Evolutionary conservation across 1,140 invertebrate species (phyloP).

Genomic region (Dinothrombium tinctorium): DNA sequence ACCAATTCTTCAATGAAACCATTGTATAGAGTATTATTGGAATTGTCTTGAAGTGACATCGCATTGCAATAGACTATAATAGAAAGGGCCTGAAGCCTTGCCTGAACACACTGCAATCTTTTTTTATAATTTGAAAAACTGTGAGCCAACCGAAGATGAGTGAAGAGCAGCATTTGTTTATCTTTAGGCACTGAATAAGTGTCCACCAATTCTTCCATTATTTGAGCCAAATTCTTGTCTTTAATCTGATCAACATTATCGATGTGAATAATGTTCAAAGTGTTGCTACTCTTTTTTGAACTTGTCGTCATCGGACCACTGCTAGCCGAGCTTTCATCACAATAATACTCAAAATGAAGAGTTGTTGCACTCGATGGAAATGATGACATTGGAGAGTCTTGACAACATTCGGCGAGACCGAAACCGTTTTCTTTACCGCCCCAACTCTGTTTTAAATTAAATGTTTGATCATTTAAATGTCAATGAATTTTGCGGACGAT

Average conservation of each 20-base stretch:
- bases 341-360: constrained; percentile 55
- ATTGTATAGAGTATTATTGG: constrained; percentile 50
- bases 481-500: constrained; percentile 1
- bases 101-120: constrained; percentile 54
- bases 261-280: constrained; percentile 42
- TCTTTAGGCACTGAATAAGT: constrained; percentile 40
- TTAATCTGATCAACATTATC: constrained; percentile 41
- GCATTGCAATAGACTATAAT: constrained; percentile 68
- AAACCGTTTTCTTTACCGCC: constrained; percentile 74
- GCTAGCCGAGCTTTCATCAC: constrained; percentile 23
- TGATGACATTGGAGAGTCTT: constrained; percentile 27
- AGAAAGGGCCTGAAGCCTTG: constrained; percentile 52
- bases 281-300: constrained; percentile 19
- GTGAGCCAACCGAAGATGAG: constrained; percentile 53
- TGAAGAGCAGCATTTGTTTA: constrained; percentile 59
- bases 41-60: constrained; percentile 39
- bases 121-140: constrained; percentile 50
- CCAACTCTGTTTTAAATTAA: constrained; percentile 35
- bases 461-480: constrained; percentile 9
- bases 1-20: constrained; percentile 69
- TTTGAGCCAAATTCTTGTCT: constrained; percentile 38
- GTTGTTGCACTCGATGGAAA: constrained; percentile 51
- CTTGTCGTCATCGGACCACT: neutral
- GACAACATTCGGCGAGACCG: constrained; percentile 55
- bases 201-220: constrained; percentile 45